Evolutionary conservation across 2,797 vertebrate species (phyloP).

Genomic region (Lemur catta): DNA sequence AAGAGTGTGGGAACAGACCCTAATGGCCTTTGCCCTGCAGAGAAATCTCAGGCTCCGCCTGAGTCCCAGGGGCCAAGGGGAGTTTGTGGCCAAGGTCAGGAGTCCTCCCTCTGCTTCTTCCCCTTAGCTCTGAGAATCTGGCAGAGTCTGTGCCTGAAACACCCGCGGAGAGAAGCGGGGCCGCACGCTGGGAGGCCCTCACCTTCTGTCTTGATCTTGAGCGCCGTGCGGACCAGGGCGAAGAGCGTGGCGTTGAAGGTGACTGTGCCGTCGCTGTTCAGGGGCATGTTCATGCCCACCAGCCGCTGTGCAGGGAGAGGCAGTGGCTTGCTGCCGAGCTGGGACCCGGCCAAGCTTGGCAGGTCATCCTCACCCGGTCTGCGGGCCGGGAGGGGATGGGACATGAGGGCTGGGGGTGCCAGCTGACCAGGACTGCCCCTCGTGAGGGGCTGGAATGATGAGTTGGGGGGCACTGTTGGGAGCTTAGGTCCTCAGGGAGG

Average conservation of each 20-base stretch:
- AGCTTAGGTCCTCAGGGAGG: background rate
- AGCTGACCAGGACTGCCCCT: background rate
- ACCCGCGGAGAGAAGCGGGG: background rate
- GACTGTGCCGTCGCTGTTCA: constrained; percentile 97
- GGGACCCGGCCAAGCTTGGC: background rate
- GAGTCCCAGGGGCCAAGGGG: background rate
- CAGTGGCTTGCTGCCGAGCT: background rate
- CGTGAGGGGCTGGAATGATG: background rate
- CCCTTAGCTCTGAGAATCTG: background rate
- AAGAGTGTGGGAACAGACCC: background rate
- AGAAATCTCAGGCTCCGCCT: background rate
- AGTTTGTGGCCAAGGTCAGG: background rate
- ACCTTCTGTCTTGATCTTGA: constrained; percentile 99
- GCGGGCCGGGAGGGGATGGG: background rate
- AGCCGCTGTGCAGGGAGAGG: constrained; percentile 87
- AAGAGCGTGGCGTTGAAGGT: constrained; percentile 99
- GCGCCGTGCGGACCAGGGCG: constrained; percentile 95
- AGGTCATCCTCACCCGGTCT: accelerated
- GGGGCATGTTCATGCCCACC: constrained; percentile 99
- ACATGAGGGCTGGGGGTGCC: background rate
- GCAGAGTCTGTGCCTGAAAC: background rate
- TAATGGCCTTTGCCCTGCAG: background rate
- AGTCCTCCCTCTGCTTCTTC: background rate
- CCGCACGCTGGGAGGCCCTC: background rate
- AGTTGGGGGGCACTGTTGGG: accelerated